These are phyloP conservation scores for Myotis lucifugus DNA, from an alignment of 2,113 vertebrate species.

Conservation along the genomic window DNA sequence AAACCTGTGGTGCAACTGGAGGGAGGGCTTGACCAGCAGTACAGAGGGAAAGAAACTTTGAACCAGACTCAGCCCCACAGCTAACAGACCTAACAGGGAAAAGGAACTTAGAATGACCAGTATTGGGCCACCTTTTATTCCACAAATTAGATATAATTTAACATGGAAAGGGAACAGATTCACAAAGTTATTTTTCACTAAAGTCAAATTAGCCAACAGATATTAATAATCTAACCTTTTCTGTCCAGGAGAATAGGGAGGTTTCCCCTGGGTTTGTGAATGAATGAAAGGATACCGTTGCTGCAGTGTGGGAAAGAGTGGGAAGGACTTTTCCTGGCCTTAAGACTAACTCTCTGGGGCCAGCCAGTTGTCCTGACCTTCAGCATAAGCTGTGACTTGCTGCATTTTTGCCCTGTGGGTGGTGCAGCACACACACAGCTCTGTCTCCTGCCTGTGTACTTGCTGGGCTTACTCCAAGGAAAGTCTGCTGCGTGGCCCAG, in stretches of 20 bases:
- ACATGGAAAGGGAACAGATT: not conserved
- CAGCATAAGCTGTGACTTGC: not conserved
- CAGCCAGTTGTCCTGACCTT: conserved; percentile 28
- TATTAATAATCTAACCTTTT: not conserved
- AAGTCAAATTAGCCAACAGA: conserved; percentile 11
- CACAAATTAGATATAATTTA: not conserved
- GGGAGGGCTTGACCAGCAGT: not conserved
- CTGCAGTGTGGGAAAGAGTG: conserved; percentile 52
- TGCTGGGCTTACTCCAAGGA: not conserved
- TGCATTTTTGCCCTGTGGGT: conserved; percentile 23
- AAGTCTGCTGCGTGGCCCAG: not conserved
- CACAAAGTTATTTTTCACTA: not conserved
- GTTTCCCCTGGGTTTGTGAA: not conserved
- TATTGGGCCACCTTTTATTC: not conserved
- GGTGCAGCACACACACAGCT: not conserved
- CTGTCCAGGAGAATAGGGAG: not conserved
- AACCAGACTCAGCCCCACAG: not conserved
- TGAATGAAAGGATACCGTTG: not conserved
- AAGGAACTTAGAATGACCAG: conserved; percentile 2
- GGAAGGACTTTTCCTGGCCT: not conserved
- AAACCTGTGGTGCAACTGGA: not conserved
- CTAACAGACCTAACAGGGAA: not conserved
- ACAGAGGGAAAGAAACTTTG: not conserved
- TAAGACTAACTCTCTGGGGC: not conserved
- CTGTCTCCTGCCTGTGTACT: not conserved